Conservation (phyloP, 2,113 vertebrate species). For the Bostrychus sinensis region DNA sequence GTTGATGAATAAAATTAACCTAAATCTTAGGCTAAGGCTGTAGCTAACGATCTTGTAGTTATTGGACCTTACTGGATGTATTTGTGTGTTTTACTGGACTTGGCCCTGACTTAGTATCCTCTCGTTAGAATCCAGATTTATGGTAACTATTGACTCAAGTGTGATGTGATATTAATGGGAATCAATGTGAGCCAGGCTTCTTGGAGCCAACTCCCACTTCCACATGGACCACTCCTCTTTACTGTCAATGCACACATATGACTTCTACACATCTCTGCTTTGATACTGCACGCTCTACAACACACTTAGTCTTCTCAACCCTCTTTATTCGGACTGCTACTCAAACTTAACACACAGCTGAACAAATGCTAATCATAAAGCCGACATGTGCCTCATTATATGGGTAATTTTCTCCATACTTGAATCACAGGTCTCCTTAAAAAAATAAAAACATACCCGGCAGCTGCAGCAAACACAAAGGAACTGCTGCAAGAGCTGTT, state of each 20-base stretch:
- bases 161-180: slow-evolving; percentile 3
- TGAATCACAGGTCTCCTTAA: not conserved
- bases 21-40: too few relatives aligned
- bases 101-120: too few relatives aligned
- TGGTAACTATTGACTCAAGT: not conserved
- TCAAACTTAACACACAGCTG: not conserved
- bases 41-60: too few relatives aligned
- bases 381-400: not conserved
- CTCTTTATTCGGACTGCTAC: not conserved
- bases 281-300: not conserved
- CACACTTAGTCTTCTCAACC: not conserved
- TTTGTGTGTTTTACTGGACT: not conserved
- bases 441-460: not conserved
- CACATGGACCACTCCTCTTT: not conserved
- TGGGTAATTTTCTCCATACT: not conserved
- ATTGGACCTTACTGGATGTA: too few relatives aligned
- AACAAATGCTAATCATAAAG: slow-evolving; percentile 3
- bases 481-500: not conserved
- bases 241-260: not conserved
- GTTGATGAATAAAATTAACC: too few relatives aligned
- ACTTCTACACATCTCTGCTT: too few relatives aligned
- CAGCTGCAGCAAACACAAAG: not conserved
- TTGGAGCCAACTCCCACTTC: not conserved
- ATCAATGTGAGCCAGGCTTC: not conserved
- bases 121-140: not conserved